Evolutionary conservation across 2,797 vertebrate genomes (phyloP).

Genomic region (Notoglanidium macrostoma): DNA sequence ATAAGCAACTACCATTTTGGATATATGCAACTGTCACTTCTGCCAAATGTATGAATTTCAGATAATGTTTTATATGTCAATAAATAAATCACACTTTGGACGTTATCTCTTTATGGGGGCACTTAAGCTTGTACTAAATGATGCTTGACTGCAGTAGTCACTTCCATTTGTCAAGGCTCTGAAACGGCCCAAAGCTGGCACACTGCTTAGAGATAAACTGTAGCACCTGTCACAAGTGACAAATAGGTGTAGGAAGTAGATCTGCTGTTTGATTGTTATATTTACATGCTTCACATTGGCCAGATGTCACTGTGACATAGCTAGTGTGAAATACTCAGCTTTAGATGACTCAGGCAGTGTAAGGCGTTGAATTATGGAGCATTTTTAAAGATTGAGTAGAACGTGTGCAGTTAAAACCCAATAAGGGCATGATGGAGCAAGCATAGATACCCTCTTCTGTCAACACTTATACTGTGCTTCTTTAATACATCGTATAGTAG

Average conservation of each 20-base stretch:
- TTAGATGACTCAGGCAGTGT: conserved; percentile 22
- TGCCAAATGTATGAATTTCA: conserved; percentile 12
- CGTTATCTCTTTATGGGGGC: conserved; percentile 10
- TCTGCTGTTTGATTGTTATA: conserved; percentile 42
- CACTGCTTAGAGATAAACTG: conserved; percentile 12
- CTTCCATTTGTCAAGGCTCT: conserved; percentile 36
- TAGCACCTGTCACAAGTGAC: conserved; percentile 36
- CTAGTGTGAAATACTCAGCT: conserved; percentile 15
- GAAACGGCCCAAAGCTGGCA: conserved; percentile 23
- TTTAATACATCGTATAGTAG: background rate
- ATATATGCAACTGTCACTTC: conserved; percentile 11
- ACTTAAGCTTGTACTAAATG: conserved; percentile 33
- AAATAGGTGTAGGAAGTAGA: conserved; percentile 41
- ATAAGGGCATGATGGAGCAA: conserved; percentile 6
- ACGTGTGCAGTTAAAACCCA: conserved; percentile 35
- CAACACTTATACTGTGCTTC: background rate
- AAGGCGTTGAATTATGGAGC: background rate
- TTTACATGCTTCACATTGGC: conserved; percentile 36
- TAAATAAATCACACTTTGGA: conserved; percentile 38
- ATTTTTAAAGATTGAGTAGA: background rate
- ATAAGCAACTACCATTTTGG: background rate
- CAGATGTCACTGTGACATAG: conserved; percentile 40
- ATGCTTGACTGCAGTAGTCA: conserved; percentile 27
- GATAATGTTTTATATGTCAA: conserved; percentile 19
- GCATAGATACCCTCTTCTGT: background rate